These are phyloP conservation scores for Noctua fimbriata DNA, from an alignment of 2,888 invertebrate genomes.

Conservation along the genomic window DNA sequence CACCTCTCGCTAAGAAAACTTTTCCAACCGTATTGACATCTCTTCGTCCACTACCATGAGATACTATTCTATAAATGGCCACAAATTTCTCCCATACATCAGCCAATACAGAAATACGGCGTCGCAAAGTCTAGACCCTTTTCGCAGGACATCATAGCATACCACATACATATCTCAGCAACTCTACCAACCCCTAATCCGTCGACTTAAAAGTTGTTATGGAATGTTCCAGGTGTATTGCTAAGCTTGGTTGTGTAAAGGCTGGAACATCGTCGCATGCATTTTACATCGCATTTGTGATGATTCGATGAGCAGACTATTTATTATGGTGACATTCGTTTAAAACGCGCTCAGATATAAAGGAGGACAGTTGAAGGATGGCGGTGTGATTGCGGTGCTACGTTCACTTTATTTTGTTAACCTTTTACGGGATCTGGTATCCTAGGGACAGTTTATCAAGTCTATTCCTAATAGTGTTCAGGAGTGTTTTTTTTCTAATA, in stretches of 20 bases:
- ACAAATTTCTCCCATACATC: constrained; percentile 62
- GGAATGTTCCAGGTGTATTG: constrained; percentile 12
- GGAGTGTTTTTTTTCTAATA: background rate
- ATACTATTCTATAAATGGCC: constrained; percentile 51
- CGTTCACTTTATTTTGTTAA: constrained; percentile 20
- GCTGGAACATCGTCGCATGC: constrained; percentile 76
- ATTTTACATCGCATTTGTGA: constrained; percentile 80
- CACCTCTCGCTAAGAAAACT: constrained; percentile 49
- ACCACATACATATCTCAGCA: constrained; percentile 27
- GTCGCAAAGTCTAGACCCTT: constrained; percentile 66
- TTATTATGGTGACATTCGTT: constrained; percentile 77
- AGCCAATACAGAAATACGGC: constrained; percentile 59
- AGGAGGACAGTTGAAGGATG: constrained; percentile 42
- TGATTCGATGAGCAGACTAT: constrained; percentile 76
- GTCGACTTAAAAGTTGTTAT: constrained; percentile 36
- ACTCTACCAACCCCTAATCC: constrained; percentile 14
- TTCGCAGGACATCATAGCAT: constrained; percentile 56
- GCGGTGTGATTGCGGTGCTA: constrained; percentile 18
- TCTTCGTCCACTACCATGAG: constrained; percentile 22
- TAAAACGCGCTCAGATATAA: constrained; percentile 66
- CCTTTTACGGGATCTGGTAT: background rate
- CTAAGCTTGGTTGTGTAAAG: constrained; percentile 64
- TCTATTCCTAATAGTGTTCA: background rate
- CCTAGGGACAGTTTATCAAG: background rate
- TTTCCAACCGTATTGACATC: constrained; percentile 32